phyloP scores from a whole-genome alignment of 53 echinoderm and acorn worm species.

The Echinarachnius parma region DNA sequence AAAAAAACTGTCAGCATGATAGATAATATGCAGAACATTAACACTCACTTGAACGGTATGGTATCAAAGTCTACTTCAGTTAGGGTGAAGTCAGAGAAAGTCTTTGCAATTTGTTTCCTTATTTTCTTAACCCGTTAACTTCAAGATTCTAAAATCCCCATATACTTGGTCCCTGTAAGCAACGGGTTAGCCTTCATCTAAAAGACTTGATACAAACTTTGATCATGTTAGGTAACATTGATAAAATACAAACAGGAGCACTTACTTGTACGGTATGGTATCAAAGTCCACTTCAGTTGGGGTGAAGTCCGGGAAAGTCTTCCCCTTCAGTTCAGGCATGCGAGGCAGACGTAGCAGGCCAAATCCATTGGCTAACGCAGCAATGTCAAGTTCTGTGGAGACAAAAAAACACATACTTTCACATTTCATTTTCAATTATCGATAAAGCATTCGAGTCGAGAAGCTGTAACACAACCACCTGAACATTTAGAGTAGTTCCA shows the following conservation, averaged over 20 bases:
- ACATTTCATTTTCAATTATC: background rate
- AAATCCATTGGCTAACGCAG: conserved; percentile 84
- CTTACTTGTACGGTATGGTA: conserved; percentile 88
- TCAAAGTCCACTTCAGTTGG: conserved; percentile 61
- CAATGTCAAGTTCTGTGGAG: conserved; percentile 74
- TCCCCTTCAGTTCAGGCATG: conserved; percentile 94
- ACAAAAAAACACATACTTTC: conserved; percentile 5
- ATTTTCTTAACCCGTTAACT: too few relatives aligned
- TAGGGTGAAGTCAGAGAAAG: conserved; percentile 62
- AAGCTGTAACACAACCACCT: too few relatives aligned
- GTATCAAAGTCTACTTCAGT: conserved; percentile 63
- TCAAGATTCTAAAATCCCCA: too few relatives aligned
- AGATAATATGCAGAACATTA: too few relatives aligned
- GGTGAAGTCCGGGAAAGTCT: conserved; percentile 66
- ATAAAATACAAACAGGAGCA: background rate
- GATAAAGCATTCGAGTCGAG: too few relatives aligned
- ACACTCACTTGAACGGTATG: conserved; percentile 84
- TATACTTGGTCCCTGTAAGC: too few relatives aligned
- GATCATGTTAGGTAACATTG: too few relatives aligned
- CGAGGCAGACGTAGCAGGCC: conserved; percentile 78
- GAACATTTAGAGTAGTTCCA: too few relatives aligned
- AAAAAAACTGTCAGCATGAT: too few relatives aligned
- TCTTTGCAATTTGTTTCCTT: conserved; percentile 76
- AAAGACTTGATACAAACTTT: too few relatives aligned
- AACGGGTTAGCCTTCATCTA: too few relatives aligned